Evolutionary conservation across 1,140 invertebrate genomes (phyloP), one percentile per base, ranked within the genome.

Genomic region (Himalopsyche phryganea): DNA sequence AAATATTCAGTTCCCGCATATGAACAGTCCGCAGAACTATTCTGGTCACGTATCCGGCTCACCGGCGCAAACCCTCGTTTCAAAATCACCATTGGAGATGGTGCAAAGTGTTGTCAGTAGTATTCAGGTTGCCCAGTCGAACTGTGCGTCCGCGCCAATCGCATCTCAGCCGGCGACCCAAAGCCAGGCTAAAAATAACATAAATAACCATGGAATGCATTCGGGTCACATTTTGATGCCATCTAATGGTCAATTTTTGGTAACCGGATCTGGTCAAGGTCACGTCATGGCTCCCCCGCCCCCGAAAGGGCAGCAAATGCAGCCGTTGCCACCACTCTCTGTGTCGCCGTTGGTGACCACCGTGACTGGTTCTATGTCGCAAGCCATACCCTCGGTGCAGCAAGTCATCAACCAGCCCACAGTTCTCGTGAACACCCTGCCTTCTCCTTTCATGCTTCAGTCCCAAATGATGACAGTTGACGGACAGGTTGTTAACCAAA

Each of bases 371-470:
- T 81, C 86, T 15, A 80, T 88, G 6, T 83, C 82, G 14, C 86
- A 86, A 75, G 82, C 86, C 0, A 83, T 85, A 9, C 71, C 75
- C 6, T 68, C 69, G 0, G 73, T 70, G 0, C 77, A 68, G 58
- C 74, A 70, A 4, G 68, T 77, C 2, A 70, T 77, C 0, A 77
- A 77, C 60, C 89, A 91, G 67, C 88, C 87, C 13, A 87, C 88
- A 0, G 87, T 91, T 1, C 78, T 94, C 7, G 86, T 93, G 0
- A 93, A 93, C 66, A 86, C 89, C 0, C 77, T 93, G 58, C 87
- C 87, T 58, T 82, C 87, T 14, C 89, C 89, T 0, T 88, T 91
- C 45, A 82, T 91, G 6, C 83, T 93, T 44, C 90, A 90, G 71
- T 87, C 86, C 3, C 82, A 88, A 2, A 84, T 88, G 42, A 83